Evolutionary conservation across 30 jellyfish, hydroid and myxozoan species (phyloP), one percentile per base, ranked within the genome.

Genomic region (Catostylus mosaicus): DNA sequence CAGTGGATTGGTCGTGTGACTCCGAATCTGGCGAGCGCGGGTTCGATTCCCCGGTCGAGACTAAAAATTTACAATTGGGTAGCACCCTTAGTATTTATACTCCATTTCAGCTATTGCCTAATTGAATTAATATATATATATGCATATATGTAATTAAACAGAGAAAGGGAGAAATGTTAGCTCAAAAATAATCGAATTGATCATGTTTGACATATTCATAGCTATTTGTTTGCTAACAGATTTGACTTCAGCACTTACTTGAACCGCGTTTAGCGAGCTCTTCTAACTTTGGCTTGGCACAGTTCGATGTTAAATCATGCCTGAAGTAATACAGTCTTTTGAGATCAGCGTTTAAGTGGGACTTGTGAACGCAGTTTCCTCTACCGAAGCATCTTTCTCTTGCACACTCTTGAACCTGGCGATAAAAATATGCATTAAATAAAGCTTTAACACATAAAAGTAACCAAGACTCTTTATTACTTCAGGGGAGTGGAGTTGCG

Each of bases 311-410:
- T 22, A 84, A 56, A 50, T 73, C 83, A 43, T 65, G 75, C 46
- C 88, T 27, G 75, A 57, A 52, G 24, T 77, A 57, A 33, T 84
- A 84, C 45, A 84, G 60, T 65, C 88, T 73, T 73, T 37, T 73
- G 52, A 83, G 33, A 56, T 78, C 96, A 1, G 65, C 50, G 81
- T 83, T 73, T 16, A 90, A 88, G 43, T 84, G 89, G 0, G 96
- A 36, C 31, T 74, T 66, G 62, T 83, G 83, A 40, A 90, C 94
- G 46, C 97, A 90, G 32, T 67, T 89, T 12, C 97, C 97, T 45
- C 63, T 43, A 33, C 90, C 93, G 61, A 64, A 77, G 38, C 97
- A 90, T 30, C 66, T 27, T 22, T 62, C 81, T 24, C 38, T 78
- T 83, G 88, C 59, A 61, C 97, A 90, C 9, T 77, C 46, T 29